Percentiles rank a stretch among this genome's conserved stretches.
phyloP scores from a whole-genome alignment of 2,113 vertebrate species.

The Periophthalmus modestus region DNA sequence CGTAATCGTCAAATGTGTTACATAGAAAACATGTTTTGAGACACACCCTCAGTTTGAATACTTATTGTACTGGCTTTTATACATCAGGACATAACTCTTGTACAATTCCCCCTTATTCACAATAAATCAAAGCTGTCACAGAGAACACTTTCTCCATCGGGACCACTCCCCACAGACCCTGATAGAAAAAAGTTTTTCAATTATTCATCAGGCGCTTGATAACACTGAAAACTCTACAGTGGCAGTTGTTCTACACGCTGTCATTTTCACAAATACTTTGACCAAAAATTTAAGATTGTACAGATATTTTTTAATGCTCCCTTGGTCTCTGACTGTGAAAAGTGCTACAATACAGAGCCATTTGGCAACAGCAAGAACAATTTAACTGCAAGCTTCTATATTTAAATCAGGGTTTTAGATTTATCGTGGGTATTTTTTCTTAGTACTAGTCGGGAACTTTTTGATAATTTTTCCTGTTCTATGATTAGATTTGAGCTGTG shows the following conservation, averaged over 20 bases:
- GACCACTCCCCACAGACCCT: slow-evolving; percentile 22
- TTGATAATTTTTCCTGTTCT: no score
- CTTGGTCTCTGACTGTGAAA: background rate
- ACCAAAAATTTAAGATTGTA: background rate
- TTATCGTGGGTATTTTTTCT: no score
- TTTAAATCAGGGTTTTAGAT: no score
- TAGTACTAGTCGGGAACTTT: no score
- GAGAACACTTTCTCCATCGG: background rate
- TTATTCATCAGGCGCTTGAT: slow-evolving; percentile 59
- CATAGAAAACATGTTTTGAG: background rate
- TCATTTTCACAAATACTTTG: background rate
- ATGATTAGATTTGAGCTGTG: no score
- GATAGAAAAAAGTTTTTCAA: slow-evolving; percentile 49
- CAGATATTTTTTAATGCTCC: background rate
- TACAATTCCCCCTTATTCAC: slow-evolving; percentile 44
- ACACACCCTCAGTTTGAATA: background rate
- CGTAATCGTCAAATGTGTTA: no score
- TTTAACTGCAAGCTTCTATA: no score
- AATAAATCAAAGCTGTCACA: slow-evolving; percentile 47
- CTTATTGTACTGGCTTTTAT: background rate
- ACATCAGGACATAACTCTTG: background rate
- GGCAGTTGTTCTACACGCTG: background rate
- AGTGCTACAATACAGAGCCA: background rate
- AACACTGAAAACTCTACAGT: slow-evolving; percentile 23
- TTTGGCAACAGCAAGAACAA: background rate